A percentile compares a stretch with the other conserved stretches of the same genome.
Evolutionary conservation across 2,797 vertebrate genomes (phyloP).

Genomic region (Xenopus petersii): DNA sequence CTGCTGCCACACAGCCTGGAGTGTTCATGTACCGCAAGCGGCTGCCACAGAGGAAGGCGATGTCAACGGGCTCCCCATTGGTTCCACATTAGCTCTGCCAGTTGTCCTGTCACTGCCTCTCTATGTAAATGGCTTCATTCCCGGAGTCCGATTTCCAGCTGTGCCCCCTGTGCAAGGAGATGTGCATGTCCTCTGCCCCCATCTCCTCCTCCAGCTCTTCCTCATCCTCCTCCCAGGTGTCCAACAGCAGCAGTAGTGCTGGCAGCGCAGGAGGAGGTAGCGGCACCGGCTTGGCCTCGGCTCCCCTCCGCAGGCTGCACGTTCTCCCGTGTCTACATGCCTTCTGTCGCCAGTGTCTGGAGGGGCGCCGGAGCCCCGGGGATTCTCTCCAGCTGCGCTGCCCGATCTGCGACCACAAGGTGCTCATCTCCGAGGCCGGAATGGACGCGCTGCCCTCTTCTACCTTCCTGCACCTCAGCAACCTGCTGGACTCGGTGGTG

Average conservation of each 20-base stretch:
- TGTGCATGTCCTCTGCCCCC: conserved; percentile 83
- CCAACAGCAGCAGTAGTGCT: conserved; percentile 56
- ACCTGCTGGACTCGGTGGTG: conserved; percentile 87
- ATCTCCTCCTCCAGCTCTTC: conserved; percentile 84
- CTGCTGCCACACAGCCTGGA: background rate
- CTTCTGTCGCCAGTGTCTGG: conserved; percentile 88
- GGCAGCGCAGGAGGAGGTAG: conserved; percentile 53
- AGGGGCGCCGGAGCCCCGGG: conserved; percentile 75
- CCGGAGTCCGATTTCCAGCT: conserved; percentile 86
- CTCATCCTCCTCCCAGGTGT: conserved; percentile 85
- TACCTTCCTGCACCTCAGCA: conserved; percentile 86
- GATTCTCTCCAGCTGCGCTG: conserved; percentile 84
- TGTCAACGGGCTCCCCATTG: background rate
- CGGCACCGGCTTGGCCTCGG: conserved; percentile 60
- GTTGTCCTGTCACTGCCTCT: conserved; percentile 36
- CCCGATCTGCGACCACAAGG: conserved; percentile 88
- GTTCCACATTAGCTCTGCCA: background rate
- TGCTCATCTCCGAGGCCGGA: conserved; percentile 83
- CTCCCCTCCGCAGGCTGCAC: conserved; percentile 77
- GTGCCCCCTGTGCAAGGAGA: conserved; percentile 88
- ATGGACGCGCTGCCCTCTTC: conserved; percentile 87
- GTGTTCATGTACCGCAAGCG: background rate
- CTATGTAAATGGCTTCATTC: conserved; percentile 80
- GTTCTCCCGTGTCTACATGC: conserved; percentile 88
- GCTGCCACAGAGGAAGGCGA: background rate